phyloP scores from a whole-genome alignment of 2,888 invertebrate species.

The Prionchulus punctatus region DNA sequence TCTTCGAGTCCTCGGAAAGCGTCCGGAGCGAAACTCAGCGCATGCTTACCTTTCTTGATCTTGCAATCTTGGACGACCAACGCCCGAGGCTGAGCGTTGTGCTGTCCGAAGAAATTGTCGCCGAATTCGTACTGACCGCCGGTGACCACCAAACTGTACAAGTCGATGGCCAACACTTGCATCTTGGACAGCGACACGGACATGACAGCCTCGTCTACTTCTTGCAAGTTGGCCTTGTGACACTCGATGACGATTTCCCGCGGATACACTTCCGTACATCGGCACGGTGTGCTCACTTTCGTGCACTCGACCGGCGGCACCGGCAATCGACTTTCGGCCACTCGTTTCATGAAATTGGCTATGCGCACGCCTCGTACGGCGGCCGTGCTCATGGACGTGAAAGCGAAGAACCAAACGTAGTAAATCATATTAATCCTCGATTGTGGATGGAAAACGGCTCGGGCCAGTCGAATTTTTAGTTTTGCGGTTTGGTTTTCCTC shows the following conservation, averaged over 20 bases:
- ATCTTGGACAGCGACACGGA: not conserved
- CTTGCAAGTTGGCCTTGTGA: not conserved
- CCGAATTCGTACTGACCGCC: not conserved
- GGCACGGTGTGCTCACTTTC: not conserved
- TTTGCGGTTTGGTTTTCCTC: too few species aligned
- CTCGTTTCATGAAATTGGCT: too few species aligned
- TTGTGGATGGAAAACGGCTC: too few species aligned
- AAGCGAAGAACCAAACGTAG: too few species aligned
- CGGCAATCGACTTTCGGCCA: not conserved
- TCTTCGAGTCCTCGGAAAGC: not conserved
- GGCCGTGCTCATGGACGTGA: too few species aligned
- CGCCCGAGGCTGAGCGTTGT: not conserved
- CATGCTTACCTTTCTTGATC: not conserved
- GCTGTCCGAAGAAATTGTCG: not conserved
- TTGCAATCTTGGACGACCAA: not conserved
- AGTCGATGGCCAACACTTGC: not conserved
- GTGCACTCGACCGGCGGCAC: not conserved
- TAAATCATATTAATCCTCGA: too few species aligned
- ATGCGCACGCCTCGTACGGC: too few species aligned
- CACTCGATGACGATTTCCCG: slow-evolving; percentile 1
- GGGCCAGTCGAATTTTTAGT: too few species aligned
- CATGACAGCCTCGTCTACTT: not conserved
- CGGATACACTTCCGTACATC: not conserved
- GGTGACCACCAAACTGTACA: not conserved
- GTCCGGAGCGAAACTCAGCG: not conserved